Conservation (phyloP, 2,888 invertebrate genomes). For the Iphiclides podalirius region DNA sequence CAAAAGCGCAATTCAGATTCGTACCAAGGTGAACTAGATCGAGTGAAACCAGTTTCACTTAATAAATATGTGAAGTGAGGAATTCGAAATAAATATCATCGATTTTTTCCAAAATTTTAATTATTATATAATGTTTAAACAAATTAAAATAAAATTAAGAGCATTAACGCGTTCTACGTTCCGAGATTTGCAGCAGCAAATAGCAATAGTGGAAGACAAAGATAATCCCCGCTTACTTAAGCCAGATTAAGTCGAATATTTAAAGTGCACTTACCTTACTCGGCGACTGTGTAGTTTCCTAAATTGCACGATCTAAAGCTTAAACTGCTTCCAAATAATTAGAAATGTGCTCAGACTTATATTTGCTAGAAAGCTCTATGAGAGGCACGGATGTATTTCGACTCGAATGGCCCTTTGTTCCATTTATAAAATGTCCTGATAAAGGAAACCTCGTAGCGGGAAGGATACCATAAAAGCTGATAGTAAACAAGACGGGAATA, state of each 20-base stretch:
- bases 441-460: slow-evolving; percentile 57
- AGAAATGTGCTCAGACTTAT: slow-evolving; percentile 35
- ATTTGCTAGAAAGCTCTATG: slow-evolving; percentile 34
- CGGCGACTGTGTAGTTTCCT: slow-evolving; percentile 19
- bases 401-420: slow-evolving; percentile 64
- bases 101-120: too few relatives aligned
- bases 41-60: too few relatives aligned
- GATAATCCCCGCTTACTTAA: slow-evolving; percentile 12
- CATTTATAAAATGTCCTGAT: slow-evolving; percentile 48
- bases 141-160: not conserved
- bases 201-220: slow-evolving; percentile 15
- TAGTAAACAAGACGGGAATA: slow-evolving; percentile 54
- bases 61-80: too few relatives aligned
- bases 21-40: not conserved
- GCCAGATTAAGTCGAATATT: slow-evolving; percentile 18
- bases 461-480: slow-evolving; percentile 42
- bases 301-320: slow-evolving; percentile 23
- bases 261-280: slow-evolving; percentile 15
- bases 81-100: too few relatives aligned
- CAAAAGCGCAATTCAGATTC: not conserved
- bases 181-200: slow-evolving; percentile 8
- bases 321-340: slow-evolving; percentile 35
- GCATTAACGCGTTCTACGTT: not conserved
- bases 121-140: not conserved
- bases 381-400: slow-evolving; percentile 51